Base-by-base conservation (phyloP, 37 sponge, comb jelly and placozoan species). In the Haliclona indistincta region DNA sequence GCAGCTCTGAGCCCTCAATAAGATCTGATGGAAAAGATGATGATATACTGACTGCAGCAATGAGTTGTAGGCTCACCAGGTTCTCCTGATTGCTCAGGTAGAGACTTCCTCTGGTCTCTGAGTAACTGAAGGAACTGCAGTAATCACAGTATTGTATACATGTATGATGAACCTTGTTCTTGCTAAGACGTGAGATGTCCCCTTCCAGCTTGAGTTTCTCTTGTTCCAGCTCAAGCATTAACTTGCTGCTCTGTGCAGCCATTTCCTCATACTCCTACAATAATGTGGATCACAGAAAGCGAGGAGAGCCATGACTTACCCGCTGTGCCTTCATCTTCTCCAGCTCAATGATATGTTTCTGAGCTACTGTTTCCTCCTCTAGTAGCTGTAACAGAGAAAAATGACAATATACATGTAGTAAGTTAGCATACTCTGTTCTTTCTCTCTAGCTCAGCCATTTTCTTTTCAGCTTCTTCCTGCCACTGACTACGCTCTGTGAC, bases 341-440 rank as follows among this genome's bases (percentile, higher is more conserved):
- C 53, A 93, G 64, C 28, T 82, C 69, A 35, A 93, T 58, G 43
- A 83, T 32, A 53, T 89, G 94, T 22, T 63, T 63, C 68, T 93
- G 87, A 43, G 82, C 83, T n/a, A 76, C 42, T 2, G 72, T 84
- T 43, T 93, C 83, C 30, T 88, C 94, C 43, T 93, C 94, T 30
- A 89, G 82, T 28, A 22, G 28, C 78, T 82, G 54, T 25, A 51
- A 23, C 2, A 25, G 45, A 30, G 25, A 60, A 63, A 63, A 43
- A 22, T 63, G 15, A 22, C 25, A 3, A 41, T 42, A 68, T 42
- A 38, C 44, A 40, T 40, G 64, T 10, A 13, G 30, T 33, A 8
- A 2, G n/a, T 25, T 20, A 11, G 8, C 69, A 32, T 19, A 81
- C 81, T 54, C 85, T 39, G 32, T 90, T 90, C 54, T 33, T 51